Base-by-base conservation (phyloP, 1,140 invertebrate genomes). In the Zaprionus gabonicus region DNA sequence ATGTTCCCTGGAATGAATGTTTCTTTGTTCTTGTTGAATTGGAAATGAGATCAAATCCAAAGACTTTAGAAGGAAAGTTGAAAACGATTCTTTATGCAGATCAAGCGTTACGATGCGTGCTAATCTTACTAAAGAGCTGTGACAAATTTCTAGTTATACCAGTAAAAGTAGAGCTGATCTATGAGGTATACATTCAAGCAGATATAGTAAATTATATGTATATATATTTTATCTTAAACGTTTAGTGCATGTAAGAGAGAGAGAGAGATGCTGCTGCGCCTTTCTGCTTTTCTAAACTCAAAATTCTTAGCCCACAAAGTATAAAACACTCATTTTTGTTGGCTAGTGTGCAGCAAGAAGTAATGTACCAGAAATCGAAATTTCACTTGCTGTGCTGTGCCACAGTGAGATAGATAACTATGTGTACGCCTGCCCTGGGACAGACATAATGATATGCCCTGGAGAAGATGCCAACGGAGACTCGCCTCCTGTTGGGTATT, bases 401-500 rank as follows among this genome's bases (percentile, higher is more conserved):
- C n/a, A 17, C 41, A 46, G 41, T 17, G 41, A 46, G 41, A 46
- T 46, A 46, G 41, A 46, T 46, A 46, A 46, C n/a, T 46, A 46
- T 46, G 41, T 46, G 41, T 46, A 46, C n/a, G 41, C 41, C n/a
- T 41, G 38, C n/a, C 15, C 38, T 10, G 41, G n/a, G n/a, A n/a
- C 41, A 17, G n/a, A 46, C 41, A 46, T 82, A 85, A 86, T 84
- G 82, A 70, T 64, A 53, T 71, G 55, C 68, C 65, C 74, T 9
- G 34, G 64, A 80, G 78, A 13, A 15, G 9, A 36, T 13, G 23
- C 1, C 23, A 3, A 25, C 0, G 1, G 17, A 17, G n/a, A 46
- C n/a, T 17, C n/a, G 3, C 3, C 6, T 34, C 23, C 12, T 53
- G 36, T 51, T 44, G 41, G 41, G 5, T 46, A 9, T 10, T 46